Evolutionary conservation across 2,888 invertebrate genomes (phyloP).

Genomic region (Drosophila borealis): DNA sequence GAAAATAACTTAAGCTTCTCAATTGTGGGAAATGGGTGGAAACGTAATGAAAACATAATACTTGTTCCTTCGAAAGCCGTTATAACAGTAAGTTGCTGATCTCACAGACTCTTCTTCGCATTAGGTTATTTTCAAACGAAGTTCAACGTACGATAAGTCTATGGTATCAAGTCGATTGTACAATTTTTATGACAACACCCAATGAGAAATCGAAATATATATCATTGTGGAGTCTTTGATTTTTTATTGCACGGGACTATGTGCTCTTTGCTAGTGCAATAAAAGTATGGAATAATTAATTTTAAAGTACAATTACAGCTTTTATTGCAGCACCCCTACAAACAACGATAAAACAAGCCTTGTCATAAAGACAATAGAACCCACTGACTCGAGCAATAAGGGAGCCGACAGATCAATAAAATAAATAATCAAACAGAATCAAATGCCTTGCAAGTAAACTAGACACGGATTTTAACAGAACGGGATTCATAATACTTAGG

Average conservation of each 20-base stretch:
- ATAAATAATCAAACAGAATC: too few relatives aligned
- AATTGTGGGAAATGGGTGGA: too few relatives aligned
- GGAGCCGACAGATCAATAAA: neutral
- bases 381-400: neutral
- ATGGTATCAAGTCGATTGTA: conserved; percentile 1
- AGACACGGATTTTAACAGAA: too few relatives aligned
- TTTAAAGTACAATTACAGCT: conserved; percentile 6
- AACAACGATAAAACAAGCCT: neutral
- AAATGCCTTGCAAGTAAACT: too few relatives aligned
- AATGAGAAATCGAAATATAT: neutral
- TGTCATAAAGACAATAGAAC: conserved; percentile 10
- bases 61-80: too few relatives aligned
- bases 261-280: neutral
- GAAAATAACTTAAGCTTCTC: too few relatives aligned
- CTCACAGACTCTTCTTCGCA: too few relatives aligned
- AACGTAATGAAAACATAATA: too few relatives aligned
- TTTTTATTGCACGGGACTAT: conserved; percentile 28
- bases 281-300: conserved; percentile 20
- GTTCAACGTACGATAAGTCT: conserved; percentile 37
- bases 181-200: neutral
- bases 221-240: conserved; percentile 8
- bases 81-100: too few relatives aligned
- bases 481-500: too few relatives aligned
- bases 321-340: neutral
- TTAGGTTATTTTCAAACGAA: neutral